phyloP scores from a whole-genome alignment of 2,113 vertebrate genomes.

The Mustela nigripes region DNA sequence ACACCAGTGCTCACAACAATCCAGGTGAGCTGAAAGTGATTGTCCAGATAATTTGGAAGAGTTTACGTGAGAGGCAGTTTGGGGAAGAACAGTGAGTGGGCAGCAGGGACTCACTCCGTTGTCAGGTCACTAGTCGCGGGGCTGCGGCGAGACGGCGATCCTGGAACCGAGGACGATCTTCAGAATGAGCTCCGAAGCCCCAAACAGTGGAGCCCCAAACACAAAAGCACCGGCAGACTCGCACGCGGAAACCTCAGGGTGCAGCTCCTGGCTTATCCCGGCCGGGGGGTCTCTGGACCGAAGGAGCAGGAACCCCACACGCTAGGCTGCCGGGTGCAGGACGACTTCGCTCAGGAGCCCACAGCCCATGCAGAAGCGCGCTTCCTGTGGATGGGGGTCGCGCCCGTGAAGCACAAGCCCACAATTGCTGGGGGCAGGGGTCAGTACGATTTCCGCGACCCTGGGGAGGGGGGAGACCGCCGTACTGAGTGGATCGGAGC shows the following conservation, averaged over 20 bases:
- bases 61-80: neutral
- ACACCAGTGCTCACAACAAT: neutral
- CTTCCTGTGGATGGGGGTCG: rapidly evolving
- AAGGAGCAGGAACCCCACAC: too few species aligned
- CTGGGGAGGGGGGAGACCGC: neutral
- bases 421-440: rapidly evolving
- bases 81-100: too few species aligned
- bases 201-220: neutral
- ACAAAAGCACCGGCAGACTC: rapidly evolving
- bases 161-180: rapidly evolving
- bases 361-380: rapidly evolving
- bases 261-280: too few species aligned
- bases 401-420: rapidly evolving
- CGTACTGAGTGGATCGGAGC: too few species aligned
- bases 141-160: rapidly evolving
- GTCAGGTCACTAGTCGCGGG: rapidly evolving
- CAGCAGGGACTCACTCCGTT: rapidly evolving
- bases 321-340: too few species aligned
- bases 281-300: too few species aligned
- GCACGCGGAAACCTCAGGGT: rapidly evolving
- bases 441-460: rapidly evolving
- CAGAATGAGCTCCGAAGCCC: rapidly evolving
- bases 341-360: too few species aligned
- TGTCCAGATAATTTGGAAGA: too few species aligned
- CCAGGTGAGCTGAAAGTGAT: neutral